Evolutionary conservation across 2,113 vertebrate species (phyloP).

Genomic region (Plectropomus leopardus): DNA sequence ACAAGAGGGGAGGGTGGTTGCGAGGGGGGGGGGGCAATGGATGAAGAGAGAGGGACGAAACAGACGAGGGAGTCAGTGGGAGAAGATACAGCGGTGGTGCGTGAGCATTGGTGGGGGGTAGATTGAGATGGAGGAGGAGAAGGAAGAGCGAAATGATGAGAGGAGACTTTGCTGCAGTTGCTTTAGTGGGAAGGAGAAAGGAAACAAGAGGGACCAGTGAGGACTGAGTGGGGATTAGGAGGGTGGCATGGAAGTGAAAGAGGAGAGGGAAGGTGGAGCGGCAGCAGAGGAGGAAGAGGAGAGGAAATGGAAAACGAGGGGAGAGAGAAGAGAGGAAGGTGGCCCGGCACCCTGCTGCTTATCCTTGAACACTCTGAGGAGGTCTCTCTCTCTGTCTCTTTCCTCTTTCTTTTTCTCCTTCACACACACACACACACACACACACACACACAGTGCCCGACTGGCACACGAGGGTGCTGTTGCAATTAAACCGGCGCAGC

Average conservation of each 20-base stretch:
- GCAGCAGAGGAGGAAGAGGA: slow-evolving; percentile 31
- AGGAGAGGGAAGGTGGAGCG: slow-evolving; percentile 25
- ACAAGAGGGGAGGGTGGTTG: slow-evolving; percentile 30
- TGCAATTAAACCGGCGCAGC: slow-evolving; percentile 86
- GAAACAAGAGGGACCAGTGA: slow-evolving; percentile 18
- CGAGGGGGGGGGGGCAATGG: not conserved
- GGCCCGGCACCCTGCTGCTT: slow-evolving; percentile 79
- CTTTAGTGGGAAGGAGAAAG: slow-evolving; percentile 13
- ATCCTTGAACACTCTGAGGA: slow-evolving; percentile 87
- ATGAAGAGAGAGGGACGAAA: slow-evolving; percentile 13
- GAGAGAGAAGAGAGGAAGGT: slow-evolving; percentile 73
- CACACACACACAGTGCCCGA: slow-evolving; percentile 58
- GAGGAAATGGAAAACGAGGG: slow-evolving; percentile 66
- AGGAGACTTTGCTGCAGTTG: slow-evolving; percentile 23
- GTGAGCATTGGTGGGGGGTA: slow-evolving; percentile 24
- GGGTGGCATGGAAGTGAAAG: slow-evolving; percentile 16
- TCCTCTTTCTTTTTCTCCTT: slow-evolving; percentile 54
- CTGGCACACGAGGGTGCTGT: slow-evolving; percentile 83
- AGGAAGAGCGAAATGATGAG: not conserved
- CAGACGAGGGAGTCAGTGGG: slow-evolving; percentile 12
- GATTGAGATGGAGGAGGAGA: slow-evolving; percentile 36
- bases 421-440: slow-evolving; percentile 31
- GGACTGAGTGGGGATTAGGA: not conserved
- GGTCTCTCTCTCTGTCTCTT: slow-evolving; percentile 74
- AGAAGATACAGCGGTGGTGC: slow-evolving; percentile 14